Base-by-base conservation (phyloP, 1,140 invertebrate genomes). In the Habropoda laboriosa region DNA sequence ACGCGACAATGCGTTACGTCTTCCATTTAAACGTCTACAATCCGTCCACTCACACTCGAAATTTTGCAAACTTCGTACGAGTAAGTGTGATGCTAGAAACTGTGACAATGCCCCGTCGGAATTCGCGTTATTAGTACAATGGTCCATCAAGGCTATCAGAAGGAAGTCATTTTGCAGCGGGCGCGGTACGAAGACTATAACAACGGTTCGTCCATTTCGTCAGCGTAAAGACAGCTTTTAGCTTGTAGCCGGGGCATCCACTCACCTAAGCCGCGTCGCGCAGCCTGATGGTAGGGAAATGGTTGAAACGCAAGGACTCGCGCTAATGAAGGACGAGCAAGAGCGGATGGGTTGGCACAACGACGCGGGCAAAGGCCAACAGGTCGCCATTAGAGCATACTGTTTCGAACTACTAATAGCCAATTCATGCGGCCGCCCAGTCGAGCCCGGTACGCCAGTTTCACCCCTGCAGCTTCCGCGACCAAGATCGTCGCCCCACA, bases 361-460 rank as follows among this genome's bases (percentile, higher is more conserved):
- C 82, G 86, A 85, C 86, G 83, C 87, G 83, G 74, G 87, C 87
- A 88, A 86, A 88, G 84, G 86, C 87, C 88, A 90, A 89, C 87
- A 89, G 87, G 87, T 89, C 87, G 87, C 87, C 88, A 90, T 90
- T 89, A 89, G 86, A 88, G 87, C 86, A 87, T 89, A 89, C 89
- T 90, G 89, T 90, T 89, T 85, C 81, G 68, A 90, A 90, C 89
- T 89, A 89, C 87, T 90, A 89, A 90, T 90, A 89, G 88, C 88
- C 88, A 89, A 90, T 90, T 90, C 89, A 90, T 89, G 85, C 68
- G 77, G 60, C 83, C 85, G 76, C 79, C 85, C 81, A 82, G 67
- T 32, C 72, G 71, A 79, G 60, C 78, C 66, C 35, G 55, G 78
- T 67, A 42, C 57, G 66, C 53, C 68, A 70, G 76, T 58, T 76